Evolutionary conservation across 2,888 invertebrate genomes (phyloP).

Genomic region (Mellilla xanthometata): DNA sequence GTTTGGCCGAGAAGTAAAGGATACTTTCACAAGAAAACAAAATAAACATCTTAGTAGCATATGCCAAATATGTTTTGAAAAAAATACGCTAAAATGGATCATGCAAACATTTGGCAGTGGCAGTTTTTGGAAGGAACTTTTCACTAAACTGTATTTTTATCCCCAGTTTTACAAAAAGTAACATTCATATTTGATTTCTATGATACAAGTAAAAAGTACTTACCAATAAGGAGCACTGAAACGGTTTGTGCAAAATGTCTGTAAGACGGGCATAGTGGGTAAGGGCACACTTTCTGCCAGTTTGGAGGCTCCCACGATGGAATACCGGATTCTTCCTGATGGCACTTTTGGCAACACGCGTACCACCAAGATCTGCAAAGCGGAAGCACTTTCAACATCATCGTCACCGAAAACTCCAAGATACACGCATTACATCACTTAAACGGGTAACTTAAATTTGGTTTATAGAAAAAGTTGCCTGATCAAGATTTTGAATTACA

Average conservation of each 20-base stretch:
- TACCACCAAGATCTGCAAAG: slow-evolving; percentile 90
- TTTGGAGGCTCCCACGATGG: slow-evolving; percentile 92
- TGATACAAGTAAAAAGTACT: too few relatives aligned
- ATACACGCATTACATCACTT: slow-evolving; percentile 1
- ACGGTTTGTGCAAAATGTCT: slow-evolving; percentile 91
- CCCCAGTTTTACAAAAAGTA: too few relatives aligned
- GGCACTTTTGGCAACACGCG: slow-evolving; percentile 90
- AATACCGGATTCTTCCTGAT: slow-evolving; percentile 86
- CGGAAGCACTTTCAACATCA: slow-evolving; percentile 8
- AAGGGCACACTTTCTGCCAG: slow-evolving; percentile 92
- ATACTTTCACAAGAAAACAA: too few relatives aligned
- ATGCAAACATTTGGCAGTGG: too few relatives aligned
- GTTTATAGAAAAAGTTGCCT: slow-evolving; percentile 15
- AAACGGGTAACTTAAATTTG: background rate
- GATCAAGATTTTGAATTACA: slow-evolving; percentile 9
- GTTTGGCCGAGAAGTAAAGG: too few relatives aligned
- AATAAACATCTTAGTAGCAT: too few relatives aligned
- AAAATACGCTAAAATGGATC: too few relatives aligned
- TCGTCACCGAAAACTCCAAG: slow-evolving; percentile 4
- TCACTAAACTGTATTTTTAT: too few relatives aligned
- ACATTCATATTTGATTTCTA: too few relatives aligned
- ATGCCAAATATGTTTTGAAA: too few relatives aligned
- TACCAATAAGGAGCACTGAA: slow-evolving; percentile 88
- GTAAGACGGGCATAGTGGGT: slow-evolving; percentile 93
- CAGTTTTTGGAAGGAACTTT: too few relatives aligned